Percentiles rank a stretch among this genome's conserved stretches.
Evolutionary conservation across 1,140 invertebrate species (phyloP).

Genomic region (Leucophenga varia): DNA sequence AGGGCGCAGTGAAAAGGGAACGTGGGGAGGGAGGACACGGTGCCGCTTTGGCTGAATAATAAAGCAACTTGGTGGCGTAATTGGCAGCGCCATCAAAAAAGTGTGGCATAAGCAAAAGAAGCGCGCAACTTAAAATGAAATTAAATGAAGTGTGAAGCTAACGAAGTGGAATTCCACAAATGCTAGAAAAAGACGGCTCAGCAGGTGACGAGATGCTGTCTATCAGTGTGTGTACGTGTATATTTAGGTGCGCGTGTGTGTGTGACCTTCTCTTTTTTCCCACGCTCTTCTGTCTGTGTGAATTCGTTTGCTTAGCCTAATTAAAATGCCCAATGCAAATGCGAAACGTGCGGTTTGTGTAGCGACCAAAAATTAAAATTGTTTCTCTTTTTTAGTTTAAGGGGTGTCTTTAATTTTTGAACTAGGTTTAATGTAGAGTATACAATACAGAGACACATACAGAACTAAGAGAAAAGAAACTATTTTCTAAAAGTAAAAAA

Average conservation of each 20-base stretch:
- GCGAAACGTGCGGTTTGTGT: too few species aligned
- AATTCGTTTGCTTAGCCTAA: conserved; percentile 45
- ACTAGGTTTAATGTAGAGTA: too few species aligned
- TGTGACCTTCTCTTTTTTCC: too few species aligned
- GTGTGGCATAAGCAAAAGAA: conserved; percentile 29
- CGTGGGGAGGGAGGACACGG: neutral
- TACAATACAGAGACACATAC: too few species aligned
- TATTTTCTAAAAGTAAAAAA: too few species aligned
- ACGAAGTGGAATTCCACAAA: conserved; percentile 12
- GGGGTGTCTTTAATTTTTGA: too few species aligned
- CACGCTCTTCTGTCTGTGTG: too few species aligned
- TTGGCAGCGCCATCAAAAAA: conserved; percentile 32
- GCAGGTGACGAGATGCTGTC: neutral
- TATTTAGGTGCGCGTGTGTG: conserved; percentile 11
- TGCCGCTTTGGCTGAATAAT: conserved; percentile 24
- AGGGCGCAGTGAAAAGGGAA: neutral
- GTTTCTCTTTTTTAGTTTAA: too few species aligned
- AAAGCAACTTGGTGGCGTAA: conserved; percentile 46
- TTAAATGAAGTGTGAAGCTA: conserved; percentile 42
- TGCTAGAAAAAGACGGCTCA: conserved; percentile 2
- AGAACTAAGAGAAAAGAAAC: too few species aligned
- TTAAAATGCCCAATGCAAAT: conserved; percentile 38
- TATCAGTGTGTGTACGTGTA: conserved; percentile 1
- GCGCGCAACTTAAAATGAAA: conserved; percentile 36
- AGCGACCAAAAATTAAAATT: too few species aligned